Evolutionary conservation across 2,888 invertebrate species (phyloP), one percentile per base, ranked within the genome.

Genomic region (Poecilus cupreus): DNA sequence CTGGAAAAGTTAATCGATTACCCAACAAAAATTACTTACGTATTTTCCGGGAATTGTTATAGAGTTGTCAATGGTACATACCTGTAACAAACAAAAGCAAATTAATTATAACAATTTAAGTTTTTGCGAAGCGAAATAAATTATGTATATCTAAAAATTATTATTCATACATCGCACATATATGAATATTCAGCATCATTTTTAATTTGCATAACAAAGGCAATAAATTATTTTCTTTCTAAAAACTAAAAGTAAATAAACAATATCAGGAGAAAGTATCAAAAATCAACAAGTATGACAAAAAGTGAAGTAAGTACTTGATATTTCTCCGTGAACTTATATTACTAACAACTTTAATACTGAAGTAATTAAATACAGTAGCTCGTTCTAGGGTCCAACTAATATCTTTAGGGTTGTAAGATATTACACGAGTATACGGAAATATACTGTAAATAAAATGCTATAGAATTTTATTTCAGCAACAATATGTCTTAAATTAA

Each of bases 151-250:
- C 60, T 26, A 26, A 60, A 22, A 60, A 60, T 32, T 68, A 68
- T 68, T 68, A 68, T 68, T 68, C 64, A 68, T 64, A 37, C 24
- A 26, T 26, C 24, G 37, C 18, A 37, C 13, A 37, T n/a, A 32
- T 18, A 68, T 68, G 64, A 68, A 68, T 68, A 39, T 68, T 32
- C 64, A 68, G 4, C 11, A n/a, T 1, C 5, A 46, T 8, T 18
- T 68, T 37, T 68, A 68, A 64, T 64, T 64, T 64, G 20, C 64
- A 68, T 68, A 32, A 68, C 64, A 68, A 37, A 37, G 18, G 64
- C 16, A 68, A 68, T 68, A 68, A 68, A 68, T 68, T 37, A 37
- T 16, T 18, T 6, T 18, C 18, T 8, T 68, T 60, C 26, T 60
- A 20, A 22, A 54, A 32, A 26, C 57, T 26, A 57, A 20, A 57